These are phyloP conservation scores for Oreochromis niloticus DNA, from an alignment of 2,113 vertebrate genomes.

Conservation along the genomic window DNA sequence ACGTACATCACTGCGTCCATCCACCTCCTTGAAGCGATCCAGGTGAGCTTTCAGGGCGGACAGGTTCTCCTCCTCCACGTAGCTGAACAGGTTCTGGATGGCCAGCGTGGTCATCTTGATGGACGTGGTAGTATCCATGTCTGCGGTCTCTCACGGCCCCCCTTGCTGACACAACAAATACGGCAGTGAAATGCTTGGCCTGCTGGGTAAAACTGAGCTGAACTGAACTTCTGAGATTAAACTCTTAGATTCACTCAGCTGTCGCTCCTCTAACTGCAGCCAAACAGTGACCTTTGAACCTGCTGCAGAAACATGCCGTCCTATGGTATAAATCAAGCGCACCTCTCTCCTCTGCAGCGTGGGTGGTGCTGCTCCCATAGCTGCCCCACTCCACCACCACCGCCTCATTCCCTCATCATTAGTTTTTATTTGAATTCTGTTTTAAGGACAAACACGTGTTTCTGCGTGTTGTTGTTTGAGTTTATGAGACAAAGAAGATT, in stretches of 20 bases:
- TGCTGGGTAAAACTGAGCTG: not conserved
- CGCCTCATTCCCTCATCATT: not conserved
- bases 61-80: conserved; percentile 96
- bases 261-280: not conserved
- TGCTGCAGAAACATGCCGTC: not conserved
- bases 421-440: not conserved
- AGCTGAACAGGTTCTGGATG: conserved; percentile 91
- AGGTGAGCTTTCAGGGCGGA: conserved; percentile 84
- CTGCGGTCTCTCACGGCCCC: not conserved
- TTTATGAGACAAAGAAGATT: not conserved
- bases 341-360: too few species aligned
- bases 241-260: not conserved
- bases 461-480: not conserved
- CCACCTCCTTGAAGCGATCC: conserved; percentile 95
- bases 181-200: not conserved
- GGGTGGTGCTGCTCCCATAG: too few species aligned
- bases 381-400: not conserved
- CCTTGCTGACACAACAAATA: not conserved
- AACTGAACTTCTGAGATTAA: not conserved
- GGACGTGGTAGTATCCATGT: conserved; percentile 76
- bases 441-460: not conserved
- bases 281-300: not conserved
- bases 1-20: conserved; percentile 93
- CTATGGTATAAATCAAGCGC: not conserved
- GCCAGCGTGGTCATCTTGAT: conserved; percentile 90